These are phyloP conservation scores for Anoplolepis gracilipes DNA, from an alignment of 1,140 invertebrate genomes.

Conservation along the genomic window DNA sequence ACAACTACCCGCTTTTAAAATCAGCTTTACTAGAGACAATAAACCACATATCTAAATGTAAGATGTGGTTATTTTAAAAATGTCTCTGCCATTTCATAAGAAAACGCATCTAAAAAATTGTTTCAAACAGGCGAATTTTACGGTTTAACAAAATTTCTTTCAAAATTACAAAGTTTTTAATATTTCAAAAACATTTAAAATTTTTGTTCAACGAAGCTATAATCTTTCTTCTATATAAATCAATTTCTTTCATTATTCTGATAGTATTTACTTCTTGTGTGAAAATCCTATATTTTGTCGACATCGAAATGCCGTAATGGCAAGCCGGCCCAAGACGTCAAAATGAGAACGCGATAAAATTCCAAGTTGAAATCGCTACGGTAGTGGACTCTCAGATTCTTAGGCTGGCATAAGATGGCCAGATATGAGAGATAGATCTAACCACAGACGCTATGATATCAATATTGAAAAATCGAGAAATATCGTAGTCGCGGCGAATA, in stretches of 20 bases:
- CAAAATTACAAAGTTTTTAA: neutral
- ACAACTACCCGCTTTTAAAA: too few species aligned
- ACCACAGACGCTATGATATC: neutral
- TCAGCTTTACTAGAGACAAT: too few species aligned
- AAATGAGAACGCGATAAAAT: neutral
- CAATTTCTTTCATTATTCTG: neutral
- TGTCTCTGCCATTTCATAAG: neutral
- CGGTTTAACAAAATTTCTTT: neutral
- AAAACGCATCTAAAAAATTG: neutral
- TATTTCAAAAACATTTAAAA: neutral
- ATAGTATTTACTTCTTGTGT: slow-evolving; percentile 3
- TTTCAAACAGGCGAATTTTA: neutral
- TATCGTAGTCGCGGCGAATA: neutral
- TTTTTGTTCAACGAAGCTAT: neutral
- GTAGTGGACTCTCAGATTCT: slow-evolving; percentile 17
- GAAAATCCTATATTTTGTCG: slow-evolving; percentile 26
- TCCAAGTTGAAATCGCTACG: slow-evolving; percentile 11
- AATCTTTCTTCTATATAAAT: neutral
- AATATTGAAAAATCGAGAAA: slow-evolving; percentile 12
- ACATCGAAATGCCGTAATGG: neutral
- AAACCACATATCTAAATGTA: too few species aligned
- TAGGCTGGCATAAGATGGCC: neutral
- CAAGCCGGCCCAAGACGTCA: neutral
- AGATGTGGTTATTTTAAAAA: neutral
- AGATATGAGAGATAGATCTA: slow-evolving; percentile 17